Evolutionary conservation across 1,140 invertebrate genomes (phyloP).

Genomic region (Philaenus spumarius): DNA sequence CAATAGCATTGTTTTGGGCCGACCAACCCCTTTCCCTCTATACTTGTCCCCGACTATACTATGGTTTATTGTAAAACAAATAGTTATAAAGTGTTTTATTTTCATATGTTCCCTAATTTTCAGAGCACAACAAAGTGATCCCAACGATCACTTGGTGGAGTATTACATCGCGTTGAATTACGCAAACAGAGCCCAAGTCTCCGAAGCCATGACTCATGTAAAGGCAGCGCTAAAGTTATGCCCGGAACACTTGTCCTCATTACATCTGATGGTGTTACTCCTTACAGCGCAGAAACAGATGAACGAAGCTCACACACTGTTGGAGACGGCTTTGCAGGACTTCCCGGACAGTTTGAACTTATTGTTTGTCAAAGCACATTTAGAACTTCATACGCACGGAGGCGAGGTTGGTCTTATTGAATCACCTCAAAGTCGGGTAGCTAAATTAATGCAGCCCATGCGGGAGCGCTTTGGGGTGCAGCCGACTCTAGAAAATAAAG

Average conservation of each 20-base stretch:
- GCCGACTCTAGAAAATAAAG: too few species aligned
- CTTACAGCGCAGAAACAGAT: conserved; percentile 78
- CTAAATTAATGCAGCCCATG: too few species aligned
- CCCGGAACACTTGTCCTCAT: conserved; percentile 75
- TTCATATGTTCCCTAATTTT: too few species aligned
- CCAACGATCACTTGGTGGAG: conserved; percentile 79
- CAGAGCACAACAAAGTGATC: conserved; percentile 68
- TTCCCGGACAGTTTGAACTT: conserved; percentile 88
- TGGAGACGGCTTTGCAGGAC: conserved; percentile 73
- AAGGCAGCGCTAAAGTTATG: conserved; percentile 61
- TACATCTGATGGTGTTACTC: conserved; percentile 78
- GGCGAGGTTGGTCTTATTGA: conserved; percentile 60
- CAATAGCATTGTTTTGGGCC: too few species aligned
- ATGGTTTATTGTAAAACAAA: too few species aligned
- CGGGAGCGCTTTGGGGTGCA: too few species aligned
- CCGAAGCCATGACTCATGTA: conserved; percentile 73
- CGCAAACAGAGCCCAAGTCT: conserved; percentile 68
- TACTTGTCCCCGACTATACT: too few species aligned
- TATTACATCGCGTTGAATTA: conserved; percentile 86
- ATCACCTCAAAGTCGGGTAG: too few species aligned
- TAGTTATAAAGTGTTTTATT: too few species aligned
- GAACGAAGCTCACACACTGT: conserved; percentile 68
- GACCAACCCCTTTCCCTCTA: too few species aligned
- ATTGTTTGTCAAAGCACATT: conserved; percentile 74
- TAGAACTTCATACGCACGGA: conserved; percentile 72